Base-by-base conservation (phyloP, 2,113 vertebrate genomes). In the Scortum barcoo region DNA sequence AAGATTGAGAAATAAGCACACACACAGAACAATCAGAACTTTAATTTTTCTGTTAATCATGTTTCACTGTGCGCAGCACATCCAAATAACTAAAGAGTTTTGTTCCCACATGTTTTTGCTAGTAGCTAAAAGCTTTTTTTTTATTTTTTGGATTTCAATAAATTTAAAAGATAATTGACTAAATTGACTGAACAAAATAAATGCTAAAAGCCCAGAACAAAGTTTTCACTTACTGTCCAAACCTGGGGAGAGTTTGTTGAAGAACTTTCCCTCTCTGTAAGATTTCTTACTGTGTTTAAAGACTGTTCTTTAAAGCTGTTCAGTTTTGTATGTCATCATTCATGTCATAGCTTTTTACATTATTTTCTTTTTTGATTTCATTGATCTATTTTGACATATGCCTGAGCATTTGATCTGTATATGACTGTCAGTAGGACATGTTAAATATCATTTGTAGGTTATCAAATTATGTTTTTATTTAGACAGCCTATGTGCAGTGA, bases 1-100 rank as follows among this genome's bases (percentile, higher is more conserved):
- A 89, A 81, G 85, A 90, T 86, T 81, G 67, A 87, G 60, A 80
- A 42, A 84, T 44, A 73, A 81, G n/a, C 48, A 69, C 24, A 65
- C 40, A 74, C 58, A 68, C 16, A 50, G 48, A 61, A 76, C 44
- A 42, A 69, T 85, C 63, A 56, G 79, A 91, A 87, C 87, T 83
- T 70, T 81, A 67, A 60, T 80, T 85, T 70, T 66, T 51, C 68
- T 42, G 71, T 50, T 81, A 61, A 76, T 42, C 44, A 44, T 72
- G 56, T 70, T 73, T 80, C n/a, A 30, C 46, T 71, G 69, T 85
- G 50, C 54, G 66, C 30, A 65, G n/a, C 71, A 58, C 57, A 40
- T 51, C 22, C 2, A 75, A 36, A 51, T 74, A 46, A 71, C 71
- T 57, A 20, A 51, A 69, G 53, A 26, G 5, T 50, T 86, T 57